Conservation (phyloP, 2,888 invertebrate genomes). For the Embidobia sp. region DNA sequence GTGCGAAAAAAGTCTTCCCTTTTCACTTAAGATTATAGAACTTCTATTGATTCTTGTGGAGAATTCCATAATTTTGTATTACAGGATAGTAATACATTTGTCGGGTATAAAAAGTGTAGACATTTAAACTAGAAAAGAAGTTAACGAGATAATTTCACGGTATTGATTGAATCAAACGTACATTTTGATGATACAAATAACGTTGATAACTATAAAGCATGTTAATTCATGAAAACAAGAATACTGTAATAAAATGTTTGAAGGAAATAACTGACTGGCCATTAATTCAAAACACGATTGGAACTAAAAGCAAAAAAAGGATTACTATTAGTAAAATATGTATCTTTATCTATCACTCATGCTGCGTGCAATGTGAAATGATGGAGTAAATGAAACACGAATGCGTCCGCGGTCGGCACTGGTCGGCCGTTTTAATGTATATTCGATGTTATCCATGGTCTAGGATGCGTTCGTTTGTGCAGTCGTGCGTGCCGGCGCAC, state of each 20-base stretch:
- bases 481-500: slow-evolving; percentile 35
- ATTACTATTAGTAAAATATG: slow-evolving; percentile 15
- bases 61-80: too few relatives aligned
- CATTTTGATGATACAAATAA: too few relatives aligned
- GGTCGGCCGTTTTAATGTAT: slow-evolving; percentile 73
- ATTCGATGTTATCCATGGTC: slow-evolving; percentile 69
- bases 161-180: too few relatives aligned
- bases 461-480: slow-evolving; percentile 43
- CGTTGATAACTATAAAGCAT: too few relatives aligned
- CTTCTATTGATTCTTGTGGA: too few relatives aligned
- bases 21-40: too few relatives aligned
- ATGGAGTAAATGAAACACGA: slow-evolving; percentile 41
- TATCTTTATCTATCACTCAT: slow-evolving; percentile 22
- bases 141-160: too few relatives aligned
- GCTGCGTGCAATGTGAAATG: too few relatives aligned
- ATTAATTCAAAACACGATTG: neutral
- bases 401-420: slow-evolving; percentile 35
- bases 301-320: slow-evolving; percentile 8
- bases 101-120: too few relatives aligned
- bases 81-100: too few relatives aligned
- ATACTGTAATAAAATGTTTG: neutral
- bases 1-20: too few relatives aligned
- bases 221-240: neutral
- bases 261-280: neutral
- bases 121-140: too few relatives aligned